A percentile compares a stretch with the other conserved stretches of the same genome.
These are phyloP conservation scores for Atherinosoma microstoma DNA, from an alignment of 2,797 vertebrate species.

Conservation along the genomic window DNA sequence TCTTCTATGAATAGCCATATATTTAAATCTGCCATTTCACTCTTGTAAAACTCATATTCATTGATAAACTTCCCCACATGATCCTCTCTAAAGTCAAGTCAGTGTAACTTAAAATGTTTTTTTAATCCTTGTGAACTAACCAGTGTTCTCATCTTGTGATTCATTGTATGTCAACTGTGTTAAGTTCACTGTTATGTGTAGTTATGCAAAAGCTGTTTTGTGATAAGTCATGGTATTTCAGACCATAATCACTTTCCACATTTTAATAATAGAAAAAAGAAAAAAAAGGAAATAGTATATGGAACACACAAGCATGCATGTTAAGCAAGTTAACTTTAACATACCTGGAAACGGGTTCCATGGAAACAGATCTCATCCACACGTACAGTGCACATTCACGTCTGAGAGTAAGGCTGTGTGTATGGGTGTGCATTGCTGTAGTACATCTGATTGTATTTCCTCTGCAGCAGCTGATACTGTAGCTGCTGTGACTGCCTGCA, in stretches of 20 bases:
- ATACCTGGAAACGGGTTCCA: conserved; percentile 25
- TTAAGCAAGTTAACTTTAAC: conserved; percentile 10
- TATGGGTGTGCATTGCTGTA: conserved; percentile 23
- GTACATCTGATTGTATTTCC: conserved; percentile 65
- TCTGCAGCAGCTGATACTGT: conserved; percentile 66
- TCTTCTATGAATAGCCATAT: background rate
- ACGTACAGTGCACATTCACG: background rate
- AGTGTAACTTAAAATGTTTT: background rate
- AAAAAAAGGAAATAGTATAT: background rate
- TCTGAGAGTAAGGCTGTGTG: conserved; percentile 14
- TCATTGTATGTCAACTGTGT: background rate
- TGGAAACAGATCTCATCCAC: conserved; percentile 31
- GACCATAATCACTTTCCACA: background rate
- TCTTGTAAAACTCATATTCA: conserved; percentile 1
- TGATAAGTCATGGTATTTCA: background rate
- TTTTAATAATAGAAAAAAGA: conserved; percentile 24
- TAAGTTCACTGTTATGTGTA: too few species aligned
- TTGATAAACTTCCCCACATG: background rate
- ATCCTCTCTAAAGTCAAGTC: conserved; percentile 1
- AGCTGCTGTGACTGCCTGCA: conserved; percentile 66
- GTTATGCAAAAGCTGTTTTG: background rate
- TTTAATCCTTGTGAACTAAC: background rate
- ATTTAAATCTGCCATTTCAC: background rate
- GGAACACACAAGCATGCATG: conserved; percentile 2
- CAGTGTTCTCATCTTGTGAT: background rate